Conservation (phyloP, 2,888 invertebrate genomes). For the Esperia sulphurella region DNA sequence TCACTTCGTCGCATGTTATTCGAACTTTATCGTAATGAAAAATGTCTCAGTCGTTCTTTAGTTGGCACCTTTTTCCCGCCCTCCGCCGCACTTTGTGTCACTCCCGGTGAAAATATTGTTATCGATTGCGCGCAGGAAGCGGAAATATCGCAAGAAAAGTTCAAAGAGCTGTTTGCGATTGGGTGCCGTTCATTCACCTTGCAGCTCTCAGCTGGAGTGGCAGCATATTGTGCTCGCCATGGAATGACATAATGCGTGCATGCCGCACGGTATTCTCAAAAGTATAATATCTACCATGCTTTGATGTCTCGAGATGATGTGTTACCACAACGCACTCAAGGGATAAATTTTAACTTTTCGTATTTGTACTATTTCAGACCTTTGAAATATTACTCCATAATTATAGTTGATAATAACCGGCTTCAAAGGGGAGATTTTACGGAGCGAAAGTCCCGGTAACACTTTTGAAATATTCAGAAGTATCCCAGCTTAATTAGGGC, state of each 20-base stretch:
- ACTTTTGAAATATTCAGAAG: conserved; percentile 55
- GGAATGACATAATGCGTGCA: conserved; percentile 4
- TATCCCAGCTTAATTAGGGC: conserved; percentile 60
- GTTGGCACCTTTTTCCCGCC: conserved; percentile 12
- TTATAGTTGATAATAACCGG: conserved; percentile 38
- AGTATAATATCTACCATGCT: conserved; percentile 8
- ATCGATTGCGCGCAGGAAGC: conserved; percentile 46
- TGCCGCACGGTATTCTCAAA: conserved; percentile 6
- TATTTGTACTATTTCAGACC: conserved; percentile 16
- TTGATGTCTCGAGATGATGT: conserved; percentile 16
- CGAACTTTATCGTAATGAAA: conserved; percentile 38
- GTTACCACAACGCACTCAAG: conserved; percentile 3
- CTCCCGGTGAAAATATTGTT: conserved; percentile 43
- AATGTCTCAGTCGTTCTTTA: conserved; percentile 25
- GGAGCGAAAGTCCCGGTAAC: conserved; percentile 22
- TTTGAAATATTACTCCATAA: conserved; percentile 40
- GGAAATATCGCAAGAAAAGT: conserved; percentile 45
- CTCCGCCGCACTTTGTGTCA: conserved; percentile 21
- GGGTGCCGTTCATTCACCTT: conserved; percentile 24
- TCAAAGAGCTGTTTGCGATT: conserved; percentile 31
- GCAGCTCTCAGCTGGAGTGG: neutral
- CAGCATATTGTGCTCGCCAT: conserved; percentile 5
- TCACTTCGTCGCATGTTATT: neutral
- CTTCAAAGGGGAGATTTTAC: conserved; percentile 34
- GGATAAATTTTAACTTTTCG: conserved; percentile 12